A percentile compares a stretch with the other conserved stretches of the same genome.
Conservation (phyloP, 2,113 vertebrate genomes). For the Muntiacus reevesi region DNA sequence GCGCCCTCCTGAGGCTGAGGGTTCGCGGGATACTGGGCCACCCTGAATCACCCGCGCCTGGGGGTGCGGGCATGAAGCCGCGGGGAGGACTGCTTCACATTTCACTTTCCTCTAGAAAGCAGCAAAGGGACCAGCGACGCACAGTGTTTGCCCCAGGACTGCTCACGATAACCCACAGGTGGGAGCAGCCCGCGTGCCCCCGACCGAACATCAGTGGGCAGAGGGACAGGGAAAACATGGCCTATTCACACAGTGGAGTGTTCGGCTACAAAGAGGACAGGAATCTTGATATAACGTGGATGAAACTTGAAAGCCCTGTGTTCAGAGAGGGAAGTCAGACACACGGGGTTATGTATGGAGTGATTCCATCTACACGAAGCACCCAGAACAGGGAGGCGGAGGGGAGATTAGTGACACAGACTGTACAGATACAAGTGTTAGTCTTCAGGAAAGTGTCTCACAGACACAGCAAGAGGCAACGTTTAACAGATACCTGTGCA, state of each 20-base stretch:
- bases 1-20: neutral
- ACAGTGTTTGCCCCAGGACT: fast-evolving
- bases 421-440: neutral
- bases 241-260: fast-evolving
- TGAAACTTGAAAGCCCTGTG: neutral
- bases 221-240: fast-evolving
- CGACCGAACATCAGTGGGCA: fast-evolving
- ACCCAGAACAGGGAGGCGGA: neutral
- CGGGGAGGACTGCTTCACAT: too few relatives aligned
- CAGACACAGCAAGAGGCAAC: neutral
- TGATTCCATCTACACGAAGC: neutral
- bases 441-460: neutral
- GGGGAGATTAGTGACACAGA: too few relatives aligned
- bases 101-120: neutral
- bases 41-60: neutral
- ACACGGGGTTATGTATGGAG: neutral
- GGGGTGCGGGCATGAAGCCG: fast-evolving
- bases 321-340: neutral
- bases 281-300: fast-evolving
- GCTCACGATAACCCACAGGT: too few relatives aligned
- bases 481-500: too few relatives aligned
- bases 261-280: neutral
- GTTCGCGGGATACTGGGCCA: neutral
- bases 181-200: neutral
- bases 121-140: neutral